Base-by-base conservation (phyloP, 2,113 vertebrate species). In the Hippocampus zosterae region DNA sequence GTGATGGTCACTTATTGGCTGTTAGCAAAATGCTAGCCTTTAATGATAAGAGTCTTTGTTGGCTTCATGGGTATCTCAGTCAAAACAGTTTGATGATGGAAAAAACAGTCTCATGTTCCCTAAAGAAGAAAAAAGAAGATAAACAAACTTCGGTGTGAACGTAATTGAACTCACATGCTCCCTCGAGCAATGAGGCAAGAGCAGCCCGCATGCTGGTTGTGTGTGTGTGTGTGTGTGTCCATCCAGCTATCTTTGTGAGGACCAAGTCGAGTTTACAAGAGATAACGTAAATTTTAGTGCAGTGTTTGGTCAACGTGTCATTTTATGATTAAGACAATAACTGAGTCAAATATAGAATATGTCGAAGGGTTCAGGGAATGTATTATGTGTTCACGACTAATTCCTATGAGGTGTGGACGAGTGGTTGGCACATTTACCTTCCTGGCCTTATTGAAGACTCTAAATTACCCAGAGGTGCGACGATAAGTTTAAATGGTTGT, bases 91-190 rank as follows among this genome's bases (percentile, higher is more conserved):
- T 3, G 11, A 63, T 56, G 23, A 41, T 48, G 69, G 48, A 69
- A 57, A 68, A 82, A 71, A 15, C 42, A 44, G 41, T 56, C 23
- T 21, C 61, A 69, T 42, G 60, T 72, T 68, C 52, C 71, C 44
- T 37, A 10, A 70, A 75, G 63, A 79, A 65, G 75, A 37, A 33
- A 37, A 37, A 73, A 80, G 52, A 73, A 69, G 65, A 79, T 41
- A 71, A 70, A 66, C 64, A 74, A 84, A 80, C 27, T 80, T 78
- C 40, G 64, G 71, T 80, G 74, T 78, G 71, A 72, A 69, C 63
- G 77, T 85, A 81, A 85, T 85, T 80, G 68, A 83, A 80, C 81
- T 87, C 83, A 76, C 75, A 79, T 87, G 85, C 73, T 81, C 59
- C 68, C 71, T 56, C 60, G 37, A 85, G 75, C 80, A 72, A 67